phyloP scores from a whole-genome alignment of 23 tunicate genomes.

The Oikopleura dioica region DNA sequence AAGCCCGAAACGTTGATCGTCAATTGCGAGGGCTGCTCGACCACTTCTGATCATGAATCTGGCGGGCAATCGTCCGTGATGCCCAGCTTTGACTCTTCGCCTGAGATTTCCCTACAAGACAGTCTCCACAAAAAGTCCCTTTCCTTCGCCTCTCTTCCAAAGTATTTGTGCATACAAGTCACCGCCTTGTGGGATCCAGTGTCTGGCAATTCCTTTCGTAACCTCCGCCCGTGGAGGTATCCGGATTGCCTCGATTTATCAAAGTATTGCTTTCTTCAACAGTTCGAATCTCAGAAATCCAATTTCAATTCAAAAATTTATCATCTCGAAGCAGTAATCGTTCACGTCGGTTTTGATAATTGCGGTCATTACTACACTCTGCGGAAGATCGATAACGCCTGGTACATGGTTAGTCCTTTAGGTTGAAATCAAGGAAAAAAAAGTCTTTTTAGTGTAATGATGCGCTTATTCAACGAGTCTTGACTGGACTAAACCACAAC shows the following conservation, averaged over 20 bases:
- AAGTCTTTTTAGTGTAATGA: background rate
- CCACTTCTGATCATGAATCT: background rate
- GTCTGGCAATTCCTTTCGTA: background rate
- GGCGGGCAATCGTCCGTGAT: background rate
- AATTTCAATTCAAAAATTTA: background rate
- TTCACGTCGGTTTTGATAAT: slow-evolving; percentile 4
- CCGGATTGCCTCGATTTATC: background rate
- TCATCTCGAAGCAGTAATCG: background rate
- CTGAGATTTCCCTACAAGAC: background rate
- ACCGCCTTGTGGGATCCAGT: background rate
- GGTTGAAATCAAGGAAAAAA: background rate
- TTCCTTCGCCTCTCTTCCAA: slow-evolving; percentile 1
- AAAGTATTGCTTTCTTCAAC: no score
- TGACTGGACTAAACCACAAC: background rate
- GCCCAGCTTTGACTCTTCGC: background rate
- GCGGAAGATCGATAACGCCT: background rate
- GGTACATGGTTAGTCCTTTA: background rate
- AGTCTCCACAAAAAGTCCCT: background rate
- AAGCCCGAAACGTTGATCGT: background rate
- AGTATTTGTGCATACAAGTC: background rate
- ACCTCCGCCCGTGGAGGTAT: background rate
- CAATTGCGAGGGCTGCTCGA: background rate
- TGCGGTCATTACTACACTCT: background rate
- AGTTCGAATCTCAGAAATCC: no score
- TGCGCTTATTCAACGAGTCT: background rate